Conservation (phyloP, 2,113 vertebrate genomes). For the Ochotona curzoniae region DNA sequence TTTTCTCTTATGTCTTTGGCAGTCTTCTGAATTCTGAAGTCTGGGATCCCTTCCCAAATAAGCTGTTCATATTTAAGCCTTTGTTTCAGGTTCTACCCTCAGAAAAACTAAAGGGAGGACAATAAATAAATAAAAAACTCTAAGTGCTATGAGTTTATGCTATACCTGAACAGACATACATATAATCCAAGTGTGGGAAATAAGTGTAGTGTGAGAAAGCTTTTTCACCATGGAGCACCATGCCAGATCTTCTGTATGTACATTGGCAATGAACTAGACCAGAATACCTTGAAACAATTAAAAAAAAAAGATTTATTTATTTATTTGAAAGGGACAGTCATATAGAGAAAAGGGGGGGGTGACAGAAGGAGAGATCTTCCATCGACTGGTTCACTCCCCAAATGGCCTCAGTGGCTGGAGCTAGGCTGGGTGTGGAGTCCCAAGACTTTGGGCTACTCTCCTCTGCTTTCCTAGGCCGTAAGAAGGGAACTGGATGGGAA, state of each 20-base stretch:
- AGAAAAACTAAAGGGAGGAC: not conserved
- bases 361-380: no score
- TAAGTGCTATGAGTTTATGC: not conserved
- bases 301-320: no score
- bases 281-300: not conserved
- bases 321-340: no score
- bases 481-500: no score
- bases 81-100: slow-evolving; percentile 15
- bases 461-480: no score
- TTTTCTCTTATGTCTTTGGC: not conserved
- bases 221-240: not conserved
- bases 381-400: no score
- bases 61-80: not conserved
- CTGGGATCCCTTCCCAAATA: not conserved
- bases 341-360: no score
- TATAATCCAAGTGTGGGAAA: not conserved
- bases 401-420: no score
- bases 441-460: no score
- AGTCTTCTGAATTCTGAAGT: not conserved
- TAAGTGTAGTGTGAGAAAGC: not conserved
- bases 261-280: not conserved
- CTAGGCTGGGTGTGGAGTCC: no score
- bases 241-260: not conserved
- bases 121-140: not conserved
- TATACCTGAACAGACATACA: not conserved